These are phyloP conservation scores for Acipenser transmontanus DNA, from an alignment of 2,797 vertebrate genomes.

Conservation along the genomic window DNA sequence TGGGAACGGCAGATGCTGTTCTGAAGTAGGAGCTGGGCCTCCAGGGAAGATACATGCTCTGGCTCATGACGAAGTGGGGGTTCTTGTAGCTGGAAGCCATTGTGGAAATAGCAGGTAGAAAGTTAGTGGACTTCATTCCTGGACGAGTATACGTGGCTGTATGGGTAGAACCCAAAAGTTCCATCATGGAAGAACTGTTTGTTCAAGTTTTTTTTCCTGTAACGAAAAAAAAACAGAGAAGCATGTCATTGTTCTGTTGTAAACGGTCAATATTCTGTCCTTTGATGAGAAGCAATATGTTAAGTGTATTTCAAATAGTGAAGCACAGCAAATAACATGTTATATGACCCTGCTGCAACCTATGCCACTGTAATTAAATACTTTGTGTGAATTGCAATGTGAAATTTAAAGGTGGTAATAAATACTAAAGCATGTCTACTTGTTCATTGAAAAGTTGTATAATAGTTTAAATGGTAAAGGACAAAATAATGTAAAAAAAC, in stretches of 20 bases:
- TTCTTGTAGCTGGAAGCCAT: conserved; percentile 73
- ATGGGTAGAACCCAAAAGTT: conserved; percentile 70
- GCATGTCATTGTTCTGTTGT: too few species aligned
- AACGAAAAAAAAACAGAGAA: not conserved
- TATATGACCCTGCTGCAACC: too few species aligned
- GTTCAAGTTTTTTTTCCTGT: not conserved
- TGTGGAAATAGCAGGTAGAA: conserved; percentile 77
- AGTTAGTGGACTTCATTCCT: conserved; percentile 57
- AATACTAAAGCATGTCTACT: not conserved
- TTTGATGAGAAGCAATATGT: too few species aligned
- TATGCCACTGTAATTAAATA: too few species aligned
- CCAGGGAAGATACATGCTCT: conserved; percentile 69
- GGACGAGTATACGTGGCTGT: conserved; percentile 66
- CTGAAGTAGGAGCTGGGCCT: conserved; percentile 70
- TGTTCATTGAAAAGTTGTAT: not conserved
- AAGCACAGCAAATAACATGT: too few species aligned
- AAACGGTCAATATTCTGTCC: too few species aligned
- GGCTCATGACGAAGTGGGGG: conserved; percentile 51
- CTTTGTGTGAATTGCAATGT: too few species aligned
- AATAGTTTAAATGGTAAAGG: not conserved
- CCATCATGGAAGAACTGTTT: conserved; percentile 51
- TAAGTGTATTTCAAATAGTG: too few species aligned
- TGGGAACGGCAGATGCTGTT: conserved; percentile 47
- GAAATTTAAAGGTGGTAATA: not conserved
- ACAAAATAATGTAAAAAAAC: not conserved